Conservation (phyloP, 2,797 vertebrate genomes). For the Kryptopterus vitreolus region DNA sequence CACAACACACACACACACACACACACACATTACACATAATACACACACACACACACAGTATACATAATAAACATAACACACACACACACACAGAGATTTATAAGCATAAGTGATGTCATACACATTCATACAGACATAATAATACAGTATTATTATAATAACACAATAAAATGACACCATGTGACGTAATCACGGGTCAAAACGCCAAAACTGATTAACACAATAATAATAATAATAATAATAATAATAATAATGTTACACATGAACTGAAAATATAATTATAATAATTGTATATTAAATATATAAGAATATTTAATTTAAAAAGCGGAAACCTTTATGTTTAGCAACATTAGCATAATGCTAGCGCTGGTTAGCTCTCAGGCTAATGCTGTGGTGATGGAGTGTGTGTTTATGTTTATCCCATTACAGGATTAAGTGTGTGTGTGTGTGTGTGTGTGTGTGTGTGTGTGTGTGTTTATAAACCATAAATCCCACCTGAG, state of each 20-base stretch:
- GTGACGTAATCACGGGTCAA: not conserved
- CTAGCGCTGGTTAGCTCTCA: not conserved
- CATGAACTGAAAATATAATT: not conserved
- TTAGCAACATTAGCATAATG: not conserved
- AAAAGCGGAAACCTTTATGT: not conserved
- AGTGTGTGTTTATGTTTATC: too few relatives aligned
- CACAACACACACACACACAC: too few relatives aligned
- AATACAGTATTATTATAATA: too few relatives aligned
- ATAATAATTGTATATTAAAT: not conserved
- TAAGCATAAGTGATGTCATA: too few relatives aligned
- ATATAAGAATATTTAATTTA: not conserved
- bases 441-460: too few relatives aligned
- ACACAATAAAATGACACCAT: not conserved
- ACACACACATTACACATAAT: too few relatives aligned
- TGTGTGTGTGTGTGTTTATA: not conserved
- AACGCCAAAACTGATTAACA: too few relatives aligned
- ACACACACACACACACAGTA: too few relatives aligned
- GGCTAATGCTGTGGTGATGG: not conserved
- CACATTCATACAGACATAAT: too few relatives aligned
- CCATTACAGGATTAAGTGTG: not conserved
- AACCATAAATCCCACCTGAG: not conserved
- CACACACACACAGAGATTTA: too few relatives aligned
- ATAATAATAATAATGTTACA: not conserved
- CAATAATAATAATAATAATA: not conserved
- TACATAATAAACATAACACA: too few relatives aligned